phyloP scores from a whole-genome alignment of 2,797 vertebrate species.

The Rhynchonycteris naso region DNA sequence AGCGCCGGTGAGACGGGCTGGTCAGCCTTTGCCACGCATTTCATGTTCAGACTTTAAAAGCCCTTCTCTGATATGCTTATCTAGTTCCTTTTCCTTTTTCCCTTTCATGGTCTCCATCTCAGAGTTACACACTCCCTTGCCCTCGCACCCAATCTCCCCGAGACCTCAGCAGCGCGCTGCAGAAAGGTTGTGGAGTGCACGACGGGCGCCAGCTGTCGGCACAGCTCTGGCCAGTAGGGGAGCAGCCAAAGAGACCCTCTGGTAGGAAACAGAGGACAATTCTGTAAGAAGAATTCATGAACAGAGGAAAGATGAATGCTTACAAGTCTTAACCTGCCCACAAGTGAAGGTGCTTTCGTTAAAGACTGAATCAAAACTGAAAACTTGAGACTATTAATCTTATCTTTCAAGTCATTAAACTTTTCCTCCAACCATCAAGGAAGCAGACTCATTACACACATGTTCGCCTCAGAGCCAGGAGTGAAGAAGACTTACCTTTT shows the following conservation, averaged over 20 bases:
- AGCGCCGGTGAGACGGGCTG: background rate
- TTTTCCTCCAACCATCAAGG: background rate
- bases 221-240: background rate
- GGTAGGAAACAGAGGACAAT: background rate
- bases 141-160: background rate
- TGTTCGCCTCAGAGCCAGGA: background rate
- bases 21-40: background rate
- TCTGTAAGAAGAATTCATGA: background rate
- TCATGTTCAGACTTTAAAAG: background rate
- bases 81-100: background rate
- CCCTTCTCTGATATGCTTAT: background rate
- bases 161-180: background rate
- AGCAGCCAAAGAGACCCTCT: background rate
- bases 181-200: background rate
- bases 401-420: constrained; percentile 18
- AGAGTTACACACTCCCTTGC: background rate
- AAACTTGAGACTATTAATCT: background rate
- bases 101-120: background rate
- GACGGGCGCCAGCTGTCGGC: background rate
- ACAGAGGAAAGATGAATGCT: background rate
- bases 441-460: background rate
- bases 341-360: background rate
- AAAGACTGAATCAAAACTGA: background rate
- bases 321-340: constrained; percentile 16
- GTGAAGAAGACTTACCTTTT: constrained; percentile 89